Evolutionary conservation across 2,113 vertebrate genomes (phyloP).

Genomic region (Miniopterus natalensis): DNA sequence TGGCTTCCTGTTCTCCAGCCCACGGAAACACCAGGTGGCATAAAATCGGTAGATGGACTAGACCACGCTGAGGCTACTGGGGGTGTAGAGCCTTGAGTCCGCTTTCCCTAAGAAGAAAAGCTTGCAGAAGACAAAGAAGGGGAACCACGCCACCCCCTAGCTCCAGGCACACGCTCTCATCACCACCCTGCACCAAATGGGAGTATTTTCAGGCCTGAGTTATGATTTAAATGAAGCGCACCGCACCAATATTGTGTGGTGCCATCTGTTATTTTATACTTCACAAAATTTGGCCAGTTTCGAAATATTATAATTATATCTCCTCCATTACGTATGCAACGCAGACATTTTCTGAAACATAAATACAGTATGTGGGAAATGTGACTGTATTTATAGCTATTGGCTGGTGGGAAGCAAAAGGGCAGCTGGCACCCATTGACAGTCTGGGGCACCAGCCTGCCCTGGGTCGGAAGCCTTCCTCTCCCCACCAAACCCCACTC

Average conservation of each 20-base stretch:
- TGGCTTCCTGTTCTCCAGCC: background rate
- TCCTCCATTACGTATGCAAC: constrained; percentile 88
- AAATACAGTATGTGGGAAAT: constrained; percentile 86
- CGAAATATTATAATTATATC: constrained; percentile 89
- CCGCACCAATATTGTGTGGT: constrained; percentile 89
- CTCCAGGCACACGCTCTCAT: background rate
- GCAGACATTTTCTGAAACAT: constrained; percentile 87
- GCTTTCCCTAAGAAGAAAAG: constrained; percentile 43
- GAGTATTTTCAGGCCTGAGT: constrained; percentile 72
- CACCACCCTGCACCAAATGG: constrained; percentile 50
- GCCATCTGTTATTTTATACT: constrained; percentile 91
- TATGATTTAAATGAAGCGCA: constrained; percentile 83
- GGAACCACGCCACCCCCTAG: background rate
- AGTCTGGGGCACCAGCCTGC: background rate
- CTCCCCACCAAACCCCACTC: fast-evolving
- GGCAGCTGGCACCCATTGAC: constrained; percentile 68
- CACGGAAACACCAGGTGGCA: background rate
- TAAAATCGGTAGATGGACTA: background rate
- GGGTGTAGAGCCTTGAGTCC: background rate
- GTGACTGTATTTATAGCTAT: constrained; percentile 84
- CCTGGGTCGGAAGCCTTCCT: background rate
- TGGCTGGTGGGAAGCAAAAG: constrained; percentile 78
- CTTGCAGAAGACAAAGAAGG: background rate
- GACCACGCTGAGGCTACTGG: background rate
- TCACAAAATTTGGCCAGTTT: constrained; percentile 88